Conservation (phyloP, 2,797 vertebrate species). For the Labeo calbasu region DNA sequence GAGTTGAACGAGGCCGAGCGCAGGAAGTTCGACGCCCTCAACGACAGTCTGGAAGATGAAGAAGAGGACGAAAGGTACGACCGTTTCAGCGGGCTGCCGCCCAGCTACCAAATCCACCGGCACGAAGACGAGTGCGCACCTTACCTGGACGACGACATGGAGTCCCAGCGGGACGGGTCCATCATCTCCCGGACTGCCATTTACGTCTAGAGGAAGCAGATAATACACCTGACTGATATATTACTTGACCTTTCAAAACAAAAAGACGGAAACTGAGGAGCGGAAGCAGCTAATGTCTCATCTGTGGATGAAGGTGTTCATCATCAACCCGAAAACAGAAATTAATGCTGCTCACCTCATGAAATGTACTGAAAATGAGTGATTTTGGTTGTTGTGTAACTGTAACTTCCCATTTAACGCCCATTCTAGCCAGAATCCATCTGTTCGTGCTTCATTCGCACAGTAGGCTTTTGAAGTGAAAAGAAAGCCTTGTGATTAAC, state of each 20-base stretch:
- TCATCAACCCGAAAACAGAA: not conserved
- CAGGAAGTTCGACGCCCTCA: constrained; percentile 76
- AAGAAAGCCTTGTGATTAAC: constrained; percentile 20
- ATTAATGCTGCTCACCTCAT: constrained; percentile 5
- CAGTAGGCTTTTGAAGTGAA: constrained; percentile 15
- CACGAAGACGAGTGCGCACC: constrained; percentile 59
- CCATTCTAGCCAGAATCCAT: not conserved
- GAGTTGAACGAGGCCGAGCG: constrained; percentile 75
- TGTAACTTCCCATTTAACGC: constrained; percentile 12
- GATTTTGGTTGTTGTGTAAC: constrained; percentile 18
- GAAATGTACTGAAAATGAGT: not conserved
- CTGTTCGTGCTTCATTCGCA: constrained; percentile 27
- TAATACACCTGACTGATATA: constrained; percentile 5
- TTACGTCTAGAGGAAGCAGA: constrained; percentile 77
- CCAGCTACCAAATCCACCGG: constrained; percentile 70
- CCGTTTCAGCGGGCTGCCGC: constrained; percentile 60
- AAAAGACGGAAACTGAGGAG: constrained; percentile 6
- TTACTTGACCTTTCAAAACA: constrained; percentile 42
- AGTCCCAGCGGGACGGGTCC: constrained; percentile 89
- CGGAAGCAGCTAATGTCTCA: not conserved
- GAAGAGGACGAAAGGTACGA: constrained; percentile 55
- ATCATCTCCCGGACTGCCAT: constrained; percentile 89
- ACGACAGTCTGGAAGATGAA: constrained; percentile 80
- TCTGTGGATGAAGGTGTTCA: constrained; percentile 26
- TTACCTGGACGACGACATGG: constrained; percentile 85